A percentile compares a stretch with the other conserved stretches of the same genome.
Conservation (phyloP, 2,797 vertebrate genomes). For the Rallus crepitans region DNA sequence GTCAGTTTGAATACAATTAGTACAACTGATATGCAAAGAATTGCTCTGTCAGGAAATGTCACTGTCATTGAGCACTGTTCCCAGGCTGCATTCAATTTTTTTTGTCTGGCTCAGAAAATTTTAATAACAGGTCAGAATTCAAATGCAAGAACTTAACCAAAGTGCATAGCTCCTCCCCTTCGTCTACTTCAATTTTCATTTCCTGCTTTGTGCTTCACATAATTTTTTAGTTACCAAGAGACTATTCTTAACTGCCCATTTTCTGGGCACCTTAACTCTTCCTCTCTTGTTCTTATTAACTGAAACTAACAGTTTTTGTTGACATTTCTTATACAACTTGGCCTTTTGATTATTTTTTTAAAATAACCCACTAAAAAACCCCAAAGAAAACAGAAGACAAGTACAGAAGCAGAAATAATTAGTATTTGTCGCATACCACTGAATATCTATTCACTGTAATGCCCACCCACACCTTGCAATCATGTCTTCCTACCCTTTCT, state of each 20-base stretch:
- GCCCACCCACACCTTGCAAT: background rate
- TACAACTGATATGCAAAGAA: conserved; percentile 78
- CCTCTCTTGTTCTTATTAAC: background rate
- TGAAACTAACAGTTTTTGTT: background rate
- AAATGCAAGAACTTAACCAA: conserved; percentile 73
- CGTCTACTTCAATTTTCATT: conserved; percentile 55
- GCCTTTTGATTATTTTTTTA: background rate
- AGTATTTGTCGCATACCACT: background rate
- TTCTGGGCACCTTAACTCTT: conserved; percentile 58
- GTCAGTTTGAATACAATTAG: conserved; percentile 82
- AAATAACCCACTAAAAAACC: background rate
- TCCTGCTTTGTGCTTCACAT: conserved; percentile 16
- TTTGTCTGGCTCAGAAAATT: conserved; percentile 78
- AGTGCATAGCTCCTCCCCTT: conserved; percentile 43
- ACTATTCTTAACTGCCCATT: conserved; percentile 31
- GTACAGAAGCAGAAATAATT: background rate
- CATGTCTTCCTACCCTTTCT: background rate
- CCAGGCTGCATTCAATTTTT: conserved; percentile 74
- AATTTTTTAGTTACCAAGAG: conserved; percentile 46
- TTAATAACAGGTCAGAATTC: conserved; percentile 79
- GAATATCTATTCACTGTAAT: background rate
- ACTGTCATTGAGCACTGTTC: conserved; percentile 77
- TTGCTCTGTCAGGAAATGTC: conserved; percentile 84
- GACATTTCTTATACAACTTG: background rate
- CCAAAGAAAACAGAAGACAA: background rate